phyloP scores from a whole-genome alignment of 2,888 invertebrate genomes.

The Polymixis flavicincta region DNA sequence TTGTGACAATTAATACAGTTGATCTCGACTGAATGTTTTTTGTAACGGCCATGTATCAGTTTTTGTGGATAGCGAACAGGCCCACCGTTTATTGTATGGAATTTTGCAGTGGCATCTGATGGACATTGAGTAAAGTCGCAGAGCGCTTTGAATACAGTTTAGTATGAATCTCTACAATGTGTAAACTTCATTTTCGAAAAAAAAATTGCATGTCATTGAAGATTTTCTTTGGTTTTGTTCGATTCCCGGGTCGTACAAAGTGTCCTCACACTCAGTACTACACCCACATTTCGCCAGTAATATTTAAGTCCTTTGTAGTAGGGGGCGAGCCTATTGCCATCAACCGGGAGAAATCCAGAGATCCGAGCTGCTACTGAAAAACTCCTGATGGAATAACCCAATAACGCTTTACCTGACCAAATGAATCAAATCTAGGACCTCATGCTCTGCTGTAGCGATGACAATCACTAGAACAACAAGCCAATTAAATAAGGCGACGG shows the following conservation, averaged over 20 bases:
- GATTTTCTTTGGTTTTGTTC: neutral
- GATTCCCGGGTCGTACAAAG: neutral
- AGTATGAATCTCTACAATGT: neutral
- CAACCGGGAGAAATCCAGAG: too few relatives aligned
- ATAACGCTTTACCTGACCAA: too few relatives aligned
- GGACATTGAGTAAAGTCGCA: neutral
- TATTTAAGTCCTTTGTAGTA: too few relatives aligned
- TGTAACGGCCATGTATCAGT: constrained; percentile 48
- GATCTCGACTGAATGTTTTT: constrained; percentile 58
- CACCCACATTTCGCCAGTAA: too few relatives aligned
- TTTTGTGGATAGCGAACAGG: constrained; percentile 45
- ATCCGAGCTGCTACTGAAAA: too few relatives aligned
- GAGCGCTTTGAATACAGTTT: neutral
- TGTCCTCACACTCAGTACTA: neutral
- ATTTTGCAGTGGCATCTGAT: constrained; percentile 14
- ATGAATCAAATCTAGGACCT: too few relatives aligned
- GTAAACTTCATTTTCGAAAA: too few relatives aligned
- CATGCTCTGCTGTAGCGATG: too few relatives aligned
- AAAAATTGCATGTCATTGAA: neutral
- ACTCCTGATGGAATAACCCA: too few relatives aligned
- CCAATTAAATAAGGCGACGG: too few relatives aligned
- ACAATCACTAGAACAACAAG: too few relatives aligned
- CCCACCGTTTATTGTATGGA: constrained; percentile 34
- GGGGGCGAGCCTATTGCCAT: too few relatives aligned
- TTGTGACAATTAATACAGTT: constrained; percentile 68